Base-by-base conservation (phyloP, 2,113 vertebrate species). In the Siniperca chuatsi region DNA sequence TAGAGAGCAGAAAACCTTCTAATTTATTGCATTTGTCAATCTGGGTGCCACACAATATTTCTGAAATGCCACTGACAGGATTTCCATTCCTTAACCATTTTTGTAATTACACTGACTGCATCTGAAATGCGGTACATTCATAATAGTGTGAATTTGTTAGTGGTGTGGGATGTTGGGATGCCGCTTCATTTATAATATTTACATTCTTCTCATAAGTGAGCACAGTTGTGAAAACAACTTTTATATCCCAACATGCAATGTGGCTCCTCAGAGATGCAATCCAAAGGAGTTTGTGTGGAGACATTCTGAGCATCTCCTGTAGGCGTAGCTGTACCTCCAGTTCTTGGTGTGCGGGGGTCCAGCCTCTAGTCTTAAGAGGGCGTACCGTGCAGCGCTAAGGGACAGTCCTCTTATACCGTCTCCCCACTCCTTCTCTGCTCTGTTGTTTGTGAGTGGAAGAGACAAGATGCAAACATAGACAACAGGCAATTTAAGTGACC, bases 301-400 rank as follows among this genome's bases (percentile, higher is more conserved):
- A 55, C 0, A 52, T n/a, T 73, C 23, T 35, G 23, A 29, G 9
- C 4, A 5, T 23, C 50, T 2, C 6, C 23, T 60, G 3, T 16
- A 20, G 11, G 15, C 72, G 21, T 12, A 69, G 21, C 37, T 21
- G 12, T 93, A 98, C 98, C 98, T 97, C 98, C 98, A 99, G 94
- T 99, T 99, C 93, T 99, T 99, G 42, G 98, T 99, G 91, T 99
- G 98, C 0, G 98, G 98, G 8, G 98, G 98, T 58, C 98, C 98
- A 58, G 96, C 98, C 84, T 99, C 98, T 52, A 99, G 94, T 1
- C 98, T 94, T 23, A 99, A 92, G 29, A 99, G 92, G 1, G 98
- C 96, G 0, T 99, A 99, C 67, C 98, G 96, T 9, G 98, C 98
- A 0, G 96, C 98, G 0, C 98, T 99, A n/a, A 99, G 95, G 0